These are phyloP conservation scores for Dione juno DNA, from an alignment of 2,888 invertebrate genomes.

Conservation along the genomic window DNA sequence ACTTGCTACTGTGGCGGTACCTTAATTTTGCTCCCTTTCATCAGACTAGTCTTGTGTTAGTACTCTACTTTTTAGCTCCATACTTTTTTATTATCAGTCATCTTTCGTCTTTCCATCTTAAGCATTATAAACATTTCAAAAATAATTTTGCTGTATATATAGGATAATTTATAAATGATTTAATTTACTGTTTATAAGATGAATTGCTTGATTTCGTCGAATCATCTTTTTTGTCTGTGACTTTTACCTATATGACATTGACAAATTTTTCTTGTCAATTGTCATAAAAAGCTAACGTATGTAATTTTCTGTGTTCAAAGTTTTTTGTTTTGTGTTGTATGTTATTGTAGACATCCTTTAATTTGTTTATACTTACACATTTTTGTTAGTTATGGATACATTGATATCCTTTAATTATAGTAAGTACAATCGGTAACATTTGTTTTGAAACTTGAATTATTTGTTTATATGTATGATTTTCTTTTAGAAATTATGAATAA, in stretches of 20 bases:
- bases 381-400: constrained; percentile 39
- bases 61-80: no score
- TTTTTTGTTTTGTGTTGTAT: constrained; percentile 1
- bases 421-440: constrained; percentile 28
- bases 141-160: no score
- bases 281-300: not conserved
- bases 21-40: no score
- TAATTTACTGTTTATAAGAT: no score
- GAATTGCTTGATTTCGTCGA: not conserved
- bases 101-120: no score
- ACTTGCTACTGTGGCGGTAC: no score
- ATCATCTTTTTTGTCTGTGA: not conserved
- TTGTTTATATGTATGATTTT: constrained; percentile 9
- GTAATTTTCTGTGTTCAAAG: not conserved
- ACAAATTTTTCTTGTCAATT: not conserved
- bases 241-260: not conserved
- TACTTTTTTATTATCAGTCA: no score
- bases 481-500: constrained; percentile 71
- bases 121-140: no score
- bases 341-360: not conserved
- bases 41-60: no score
- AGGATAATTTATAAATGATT: no score
- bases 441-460: not conserved
- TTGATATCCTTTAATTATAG: constrained; percentile 42
- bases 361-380: not conserved